A percentile compares a stretch with the other conserved stretches of the same genome.
phyloP scores from a whole-genome alignment of 2,113 vertebrate genomes.

The Calyptommatus sinebrachiatus region DNA sequence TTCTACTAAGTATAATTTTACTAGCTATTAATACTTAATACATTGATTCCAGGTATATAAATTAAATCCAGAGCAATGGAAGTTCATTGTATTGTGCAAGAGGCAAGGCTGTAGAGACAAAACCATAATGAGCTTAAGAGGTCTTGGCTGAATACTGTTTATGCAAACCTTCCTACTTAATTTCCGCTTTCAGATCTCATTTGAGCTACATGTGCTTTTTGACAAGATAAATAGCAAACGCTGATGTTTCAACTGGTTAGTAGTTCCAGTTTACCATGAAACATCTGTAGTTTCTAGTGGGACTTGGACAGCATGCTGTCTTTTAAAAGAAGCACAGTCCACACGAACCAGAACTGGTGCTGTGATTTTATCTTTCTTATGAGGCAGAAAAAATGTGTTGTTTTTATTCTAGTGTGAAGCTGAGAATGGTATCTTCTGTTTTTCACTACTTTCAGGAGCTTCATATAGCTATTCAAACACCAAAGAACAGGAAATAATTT shows the following conservation, averaged over 20 bases:
- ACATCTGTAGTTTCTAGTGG: neutral
- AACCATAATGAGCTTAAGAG: too few species aligned
- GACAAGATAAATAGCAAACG: neutral
- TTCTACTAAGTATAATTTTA: neutral
- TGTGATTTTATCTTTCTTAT: neutral
- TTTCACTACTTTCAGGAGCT: neutral
- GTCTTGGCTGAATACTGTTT: neutral
- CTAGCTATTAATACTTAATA: too few species aligned
- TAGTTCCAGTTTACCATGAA: neutral
- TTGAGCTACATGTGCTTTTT: neutral
- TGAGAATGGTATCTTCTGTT: neutral
- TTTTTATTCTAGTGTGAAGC: neutral
- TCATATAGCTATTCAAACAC: neutral
- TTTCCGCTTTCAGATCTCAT: neutral
- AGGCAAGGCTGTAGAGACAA: neutral
- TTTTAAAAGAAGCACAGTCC: neutral
- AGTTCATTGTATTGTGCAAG: too few species aligned
- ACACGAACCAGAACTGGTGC: neutral
- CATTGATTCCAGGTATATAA: too few species aligned
- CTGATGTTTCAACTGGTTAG: neutral
- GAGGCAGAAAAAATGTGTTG: neutral
- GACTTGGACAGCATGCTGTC: neutral
- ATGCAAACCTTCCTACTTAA: neutral
- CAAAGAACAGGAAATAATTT: neutral
- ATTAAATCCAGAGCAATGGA: too few species aligned